phyloP scores from a whole-genome alignment of 2,797 vertebrate genomes.

The Limosa lapponica region DNA sequence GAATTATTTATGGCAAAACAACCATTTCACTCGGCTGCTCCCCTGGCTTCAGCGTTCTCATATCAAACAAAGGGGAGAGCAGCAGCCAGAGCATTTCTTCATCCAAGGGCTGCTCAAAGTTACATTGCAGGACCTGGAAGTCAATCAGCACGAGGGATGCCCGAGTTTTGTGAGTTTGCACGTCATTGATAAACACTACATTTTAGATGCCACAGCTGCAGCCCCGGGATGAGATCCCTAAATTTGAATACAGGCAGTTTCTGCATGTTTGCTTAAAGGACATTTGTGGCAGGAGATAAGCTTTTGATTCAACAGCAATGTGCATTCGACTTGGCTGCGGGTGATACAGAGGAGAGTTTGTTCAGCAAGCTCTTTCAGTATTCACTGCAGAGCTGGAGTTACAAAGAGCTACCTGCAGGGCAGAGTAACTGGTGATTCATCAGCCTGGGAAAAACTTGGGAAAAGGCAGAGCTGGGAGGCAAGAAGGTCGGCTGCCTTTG shows the following conservation, averaged over 20 bases:
- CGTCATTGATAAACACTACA: neutral
- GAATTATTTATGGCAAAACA: slow-evolving; percentile 46
- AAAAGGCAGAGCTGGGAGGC: neutral
- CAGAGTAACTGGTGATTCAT: neutral
- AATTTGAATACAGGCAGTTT: neutral
- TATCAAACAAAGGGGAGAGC: neutral
- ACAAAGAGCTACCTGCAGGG: neutral
- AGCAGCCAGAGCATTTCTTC: neutral
- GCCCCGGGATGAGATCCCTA: neutral
- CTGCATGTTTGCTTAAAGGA: neutral
- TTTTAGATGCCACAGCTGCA: neutral
- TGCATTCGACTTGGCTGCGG: neutral
- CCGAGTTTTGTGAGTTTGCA: neutral
- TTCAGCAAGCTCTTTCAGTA: neutral
- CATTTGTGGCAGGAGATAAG: neutral
- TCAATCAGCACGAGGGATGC: neutral
- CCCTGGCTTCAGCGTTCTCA: neutral
- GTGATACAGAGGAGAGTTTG: neutral
- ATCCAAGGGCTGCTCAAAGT: neutral
- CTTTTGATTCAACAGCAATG: neutral
- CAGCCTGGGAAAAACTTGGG: neutral
- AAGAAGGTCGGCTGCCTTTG: neutral
- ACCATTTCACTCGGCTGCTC: neutral
- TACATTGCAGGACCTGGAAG: neutral
- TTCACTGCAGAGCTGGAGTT: neutral